Conservation (phyloP, 2,888 invertebrate species). For the Theretra japonica region DNA sequence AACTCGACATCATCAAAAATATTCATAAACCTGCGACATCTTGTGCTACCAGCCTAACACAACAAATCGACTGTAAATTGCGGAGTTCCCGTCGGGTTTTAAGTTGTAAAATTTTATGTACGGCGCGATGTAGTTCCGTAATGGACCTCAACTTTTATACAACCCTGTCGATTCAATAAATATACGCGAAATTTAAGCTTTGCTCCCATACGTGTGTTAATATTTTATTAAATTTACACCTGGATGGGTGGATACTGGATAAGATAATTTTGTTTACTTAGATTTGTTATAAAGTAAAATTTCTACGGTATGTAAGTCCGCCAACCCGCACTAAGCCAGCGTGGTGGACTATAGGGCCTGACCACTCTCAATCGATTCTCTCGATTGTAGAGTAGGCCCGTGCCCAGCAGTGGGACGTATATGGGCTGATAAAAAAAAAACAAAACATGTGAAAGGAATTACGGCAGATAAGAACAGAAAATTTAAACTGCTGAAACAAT, state of each 20-base stretch:
- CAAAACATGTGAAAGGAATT: too few relatives aligned
- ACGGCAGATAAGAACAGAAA: too few relatives aligned
- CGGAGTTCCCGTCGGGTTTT: slow-evolving; percentile 47
- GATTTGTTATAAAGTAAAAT: too few relatives aligned
- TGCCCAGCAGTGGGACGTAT: too few relatives aligned
- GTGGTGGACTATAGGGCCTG: too few relatives aligned
- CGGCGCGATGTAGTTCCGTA: slow-evolving; percentile 34
- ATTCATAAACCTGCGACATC: not conserved
- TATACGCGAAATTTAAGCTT: slow-evolving; percentile 41
- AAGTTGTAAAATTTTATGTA: slow-evolving; percentile 56
- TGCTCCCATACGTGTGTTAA: slow-evolving; percentile 34
- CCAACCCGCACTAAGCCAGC: too few relatives aligned
- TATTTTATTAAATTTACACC: slow-evolving; percentile 42
- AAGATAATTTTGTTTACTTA: not conserved
- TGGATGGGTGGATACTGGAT: slow-evolving; percentile 24
- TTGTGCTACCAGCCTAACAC: slow-evolving; percentile 3
- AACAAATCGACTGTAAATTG: slow-evolving; percentile 36
- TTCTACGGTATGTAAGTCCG: too few relatives aligned
- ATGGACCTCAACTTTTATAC: slow-evolving; percentile 47
- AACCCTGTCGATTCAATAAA: slow-evolving; percentile 41
- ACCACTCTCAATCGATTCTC: too few relatives aligned
- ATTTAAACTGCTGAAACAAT: too few relatives aligned
- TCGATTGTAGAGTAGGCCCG: too few relatives aligned
- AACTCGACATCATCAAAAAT: not conserved
- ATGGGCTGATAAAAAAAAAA: too few relatives aligned